Evolutionary conservation across 2,797 vertebrate species (phyloP).

Genomic region (Erpetoichthys calabaricus): DNA sequence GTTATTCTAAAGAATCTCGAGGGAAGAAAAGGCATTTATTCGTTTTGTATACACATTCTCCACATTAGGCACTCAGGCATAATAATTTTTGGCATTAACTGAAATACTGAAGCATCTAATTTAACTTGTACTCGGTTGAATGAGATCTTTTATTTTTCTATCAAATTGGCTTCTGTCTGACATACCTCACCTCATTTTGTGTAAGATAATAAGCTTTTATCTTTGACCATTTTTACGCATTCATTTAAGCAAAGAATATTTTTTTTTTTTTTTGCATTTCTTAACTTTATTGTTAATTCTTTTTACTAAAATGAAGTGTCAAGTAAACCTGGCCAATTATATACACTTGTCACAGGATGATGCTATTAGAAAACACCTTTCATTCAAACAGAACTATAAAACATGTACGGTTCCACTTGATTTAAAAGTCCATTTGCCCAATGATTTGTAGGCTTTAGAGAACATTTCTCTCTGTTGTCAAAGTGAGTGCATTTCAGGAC

Average conservation of each 20-base stretch:
- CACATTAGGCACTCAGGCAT: slow-evolving; percentile 80
- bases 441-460: too few species aligned
- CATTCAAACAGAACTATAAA: too few species aligned
- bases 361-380: too few species aligned
- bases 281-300: slow-evolving; percentile 3
- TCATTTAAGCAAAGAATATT: slow-evolving; percentile 53
- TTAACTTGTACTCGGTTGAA: slow-evolving; percentile 77
- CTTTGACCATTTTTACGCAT: slow-evolving; percentile 56
- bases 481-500: too few species aligned
- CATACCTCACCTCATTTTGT: slow-evolving; percentile 60
- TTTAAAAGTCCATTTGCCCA: too few species aligned
- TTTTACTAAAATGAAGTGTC: slow-evolving; percentile 12
- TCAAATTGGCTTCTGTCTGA: slow-evolving; percentile 46
- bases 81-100: slow-evolving; percentile 81
- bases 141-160: slow-evolving; percentile 69
- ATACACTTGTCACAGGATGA: background rate
- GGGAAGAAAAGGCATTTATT: slow-evolving; percentile 77
- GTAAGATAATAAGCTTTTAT: slow-evolving; percentile 58
- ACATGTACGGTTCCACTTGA: too few species aligned
- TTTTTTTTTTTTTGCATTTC: slow-evolving; percentile 17
- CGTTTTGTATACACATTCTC: slow-evolving; percentile 78
- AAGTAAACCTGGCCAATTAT: background rate
- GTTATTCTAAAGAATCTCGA: slow-evolving; percentile 74
- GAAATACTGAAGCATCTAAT: slow-evolving; percentile 75
- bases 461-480: too few species aligned